phyloP scores from a whole-genome alignment of 2,113 vertebrate species.

The Galbula dea region DNA sequence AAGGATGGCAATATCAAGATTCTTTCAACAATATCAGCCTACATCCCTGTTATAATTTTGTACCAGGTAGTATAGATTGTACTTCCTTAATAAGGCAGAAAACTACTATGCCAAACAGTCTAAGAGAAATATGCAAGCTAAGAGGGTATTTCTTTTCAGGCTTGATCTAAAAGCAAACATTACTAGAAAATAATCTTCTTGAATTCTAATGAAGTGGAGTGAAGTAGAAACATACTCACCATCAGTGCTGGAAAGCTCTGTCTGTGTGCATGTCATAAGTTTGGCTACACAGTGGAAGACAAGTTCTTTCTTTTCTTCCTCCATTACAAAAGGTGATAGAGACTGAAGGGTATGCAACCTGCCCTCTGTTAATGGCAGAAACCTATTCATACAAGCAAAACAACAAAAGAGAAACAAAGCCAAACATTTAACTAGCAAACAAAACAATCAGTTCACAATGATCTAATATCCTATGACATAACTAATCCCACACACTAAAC shows the following conservation, averaged over 20 bases:
- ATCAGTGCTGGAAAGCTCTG: slow-evolving; percentile 67
- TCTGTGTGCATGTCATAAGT: slow-evolving; percentile 82
- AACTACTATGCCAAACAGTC: neutral
- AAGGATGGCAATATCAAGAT: neutral
- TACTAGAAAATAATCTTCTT: neutral
- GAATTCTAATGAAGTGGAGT: neutral
- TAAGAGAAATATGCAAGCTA: neutral
- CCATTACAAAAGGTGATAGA: slow-evolving; percentile 80
- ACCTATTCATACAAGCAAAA: slow-evolving; percentile 68
- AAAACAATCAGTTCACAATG: neutral
- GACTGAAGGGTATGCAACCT: slow-evolving; percentile 87
- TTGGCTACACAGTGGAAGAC: slow-evolving; percentile 82
- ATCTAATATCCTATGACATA: neutral
- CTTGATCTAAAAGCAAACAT: neutral
- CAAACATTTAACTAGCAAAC: neutral
- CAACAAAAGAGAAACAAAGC: neutral
- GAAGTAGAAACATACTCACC: slow-evolving; percentile 66
- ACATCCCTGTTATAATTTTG: neutral
- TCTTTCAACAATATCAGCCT: neutral
- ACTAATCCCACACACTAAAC: neutral
- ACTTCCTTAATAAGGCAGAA: neutral
- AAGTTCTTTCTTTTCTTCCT: slow-evolving; percentile 83
- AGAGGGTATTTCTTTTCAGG: neutral
- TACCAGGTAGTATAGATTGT: neutral
- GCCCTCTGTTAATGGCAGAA: slow-evolving; percentile 85